phyloP scores from a whole-genome alignment of 2,113 vertebrate species.

The Ailurus styani region DNA sequence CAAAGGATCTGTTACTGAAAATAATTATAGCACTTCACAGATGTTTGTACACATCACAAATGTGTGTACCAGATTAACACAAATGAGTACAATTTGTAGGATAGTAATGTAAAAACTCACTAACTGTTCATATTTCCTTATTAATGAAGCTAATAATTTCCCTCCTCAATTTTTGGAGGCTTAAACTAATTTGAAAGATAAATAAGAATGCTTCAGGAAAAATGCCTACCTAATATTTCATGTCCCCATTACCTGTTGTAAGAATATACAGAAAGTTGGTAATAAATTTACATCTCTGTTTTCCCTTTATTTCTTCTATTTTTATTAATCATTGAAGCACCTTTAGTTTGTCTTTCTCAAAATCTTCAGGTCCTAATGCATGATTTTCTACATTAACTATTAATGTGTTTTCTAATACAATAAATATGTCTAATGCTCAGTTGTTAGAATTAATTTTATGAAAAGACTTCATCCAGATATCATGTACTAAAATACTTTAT shows the following conservation, averaged over 20 bases:
- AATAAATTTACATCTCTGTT: not conserved
- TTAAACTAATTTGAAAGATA: not conserved
- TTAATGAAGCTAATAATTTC: not conserved
- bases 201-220: not conserved
- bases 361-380: not conserved
- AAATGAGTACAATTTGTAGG: not conserved
- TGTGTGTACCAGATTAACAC: not conserved
- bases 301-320: not conserved
- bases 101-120: not conserved
- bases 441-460: not conserved
- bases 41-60: not conserved
- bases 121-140: not conserved
- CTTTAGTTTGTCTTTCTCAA: not conserved
- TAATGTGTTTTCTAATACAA: not conserved
- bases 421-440: not conserved
- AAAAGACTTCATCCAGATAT: not conserved
- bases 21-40: not conserved
- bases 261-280: not conserved
- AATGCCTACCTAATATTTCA: not conserved
- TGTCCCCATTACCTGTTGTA: not conserved
- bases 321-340: not conserved
- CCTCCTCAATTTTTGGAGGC: not conserved
- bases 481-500: not conserved
- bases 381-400: not conserved
- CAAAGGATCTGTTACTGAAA: not conserved